Base-by-base conservation (phyloP, 2,888 invertebrate species). In the Dolomedes plantarius region DNA sequence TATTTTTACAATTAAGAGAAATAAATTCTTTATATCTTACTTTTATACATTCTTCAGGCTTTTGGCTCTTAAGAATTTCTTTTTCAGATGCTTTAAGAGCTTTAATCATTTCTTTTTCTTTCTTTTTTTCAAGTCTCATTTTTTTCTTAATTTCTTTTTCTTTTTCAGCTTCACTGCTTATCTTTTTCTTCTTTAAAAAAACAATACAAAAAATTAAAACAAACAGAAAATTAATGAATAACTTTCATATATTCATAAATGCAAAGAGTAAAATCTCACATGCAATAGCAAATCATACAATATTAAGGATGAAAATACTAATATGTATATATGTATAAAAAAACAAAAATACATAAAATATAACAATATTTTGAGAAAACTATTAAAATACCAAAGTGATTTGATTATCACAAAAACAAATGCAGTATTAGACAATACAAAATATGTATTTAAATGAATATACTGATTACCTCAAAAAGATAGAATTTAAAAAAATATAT, bases 11-110 rank as follows among this genome's bases (percentile, higher is more conserved):
- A n/a, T 6, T 16, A 50, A 50, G 19, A 5, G 5, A 50, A 50
- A 16, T 19, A 16, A 50, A 5, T 9, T 50, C 16, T 50, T 9
- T 5, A 50, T 19, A n/a, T 19, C 16, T 68, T 56, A 83, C 83
- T 46, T 83, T 83, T n/a, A 83, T 56, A 29, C 64, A 83, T 36
- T 83, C 83, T 69, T 83, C 83, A 31, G 83, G 83, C 23, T 72
- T 83, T 65, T 83, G 71, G 65, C 76, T 72, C 65, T 65, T 83
- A 23, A 50, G 72, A 13, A 76, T 32, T 72, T 83, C 77, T 29
- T 83, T 83, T 31, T 77, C 76, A 16, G 83, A 83, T 28, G 41
- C 69, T 50, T 77, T 83, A 36, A 83, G 29, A 31, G 83, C 83
- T 77, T 83, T 83, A 0, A 19, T 71, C 27, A 83, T 32, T 56